phyloP scores from a whole-genome alignment of 2,797 vertebrate species.

The Leucoraja ocellata region DNA sequence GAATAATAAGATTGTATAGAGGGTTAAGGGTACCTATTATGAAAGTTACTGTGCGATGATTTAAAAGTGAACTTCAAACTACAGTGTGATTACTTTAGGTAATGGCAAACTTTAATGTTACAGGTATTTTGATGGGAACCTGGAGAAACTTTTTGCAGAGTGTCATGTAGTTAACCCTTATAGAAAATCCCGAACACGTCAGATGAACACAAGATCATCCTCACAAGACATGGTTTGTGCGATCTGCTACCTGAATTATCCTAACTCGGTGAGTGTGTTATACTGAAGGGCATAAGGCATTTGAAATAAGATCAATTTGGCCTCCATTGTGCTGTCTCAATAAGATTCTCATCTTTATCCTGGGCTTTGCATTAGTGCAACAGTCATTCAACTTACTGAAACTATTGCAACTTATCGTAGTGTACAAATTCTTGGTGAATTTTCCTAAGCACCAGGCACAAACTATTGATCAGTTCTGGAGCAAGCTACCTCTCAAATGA shows the following conservation, averaged over 20 bases:
- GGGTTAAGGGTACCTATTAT: background rate
- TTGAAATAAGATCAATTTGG: background rate
- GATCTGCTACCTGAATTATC: slow-evolving; percentile 98
- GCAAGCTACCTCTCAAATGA: background rate
- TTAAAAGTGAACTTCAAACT: background rate
- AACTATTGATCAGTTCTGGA: background rate
- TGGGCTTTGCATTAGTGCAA: background rate
- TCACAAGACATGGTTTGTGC: slow-evolving; percentile 98
- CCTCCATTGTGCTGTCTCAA: background rate
- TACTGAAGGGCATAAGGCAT: slow-evolving; percentile 38
- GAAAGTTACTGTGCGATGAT: background rate
- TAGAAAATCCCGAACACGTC: slow-evolving; percentile 93
- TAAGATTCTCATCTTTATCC: background rate
- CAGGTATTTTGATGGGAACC: slow-evolving; percentile 98
- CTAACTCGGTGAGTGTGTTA: slow-evolving; percentile 82
- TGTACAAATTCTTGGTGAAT: background rate
- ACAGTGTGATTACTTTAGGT: background rate
- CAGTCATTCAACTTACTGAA: background rate
- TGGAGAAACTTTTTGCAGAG: slow-evolving; percentile 98
- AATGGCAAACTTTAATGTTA: slow-evolving; percentile 41
- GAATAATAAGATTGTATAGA: too few relatives aligned
- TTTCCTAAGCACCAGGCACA: background rate
- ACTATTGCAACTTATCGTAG: background rate
- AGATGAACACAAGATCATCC: slow-evolving; percentile 95
- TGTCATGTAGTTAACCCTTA: slow-evolving; percentile 99